Base-by-base conservation (phyloP, 2,797 vertebrate genomes). In the Sternotherus odoratus region DNA sequence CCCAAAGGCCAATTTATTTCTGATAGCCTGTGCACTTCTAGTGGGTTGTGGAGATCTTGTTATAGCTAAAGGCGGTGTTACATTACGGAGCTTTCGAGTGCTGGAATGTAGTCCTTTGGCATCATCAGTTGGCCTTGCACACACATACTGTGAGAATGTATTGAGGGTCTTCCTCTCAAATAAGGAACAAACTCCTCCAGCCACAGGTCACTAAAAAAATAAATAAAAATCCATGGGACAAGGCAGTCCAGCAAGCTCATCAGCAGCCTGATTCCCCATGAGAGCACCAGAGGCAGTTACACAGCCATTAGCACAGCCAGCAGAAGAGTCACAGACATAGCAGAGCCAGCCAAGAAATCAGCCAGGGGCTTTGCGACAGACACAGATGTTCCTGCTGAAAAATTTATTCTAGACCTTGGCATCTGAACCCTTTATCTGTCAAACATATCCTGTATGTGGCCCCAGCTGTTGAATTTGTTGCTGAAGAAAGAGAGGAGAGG, bases 331-430 rank as follows among this genome's bases (percentile, higher is more conserved):
- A 88, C 63, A 97, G 86, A 69, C 57, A 89, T 16, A 95, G 49
- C 26, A 91, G 88, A 79, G 21, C 54, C 90, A 93, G 90, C 54
- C 79, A 96, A 96, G 95, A 96, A 97, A 94, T 94, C 85, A 96
- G 93, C 95, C 94, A 97, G 97, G 86, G 96, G 85, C 87, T 97
- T 97, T 97, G 89, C 23, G 21, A 95, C 82, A 96, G 95, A 97
- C 96, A 97, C 97, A 98, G 97, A 98, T 98, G 97, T 97, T 97
- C 92, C 96, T 95, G 95, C 86, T 98, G 96, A 97, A 98, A 97
- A 94, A 96, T 97, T 97, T 95, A 97, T 98, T 94, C 87, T 87
- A 93, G 86, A 93, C 83, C 66, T 96, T 97, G 97, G 94, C 92
- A 95, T 95, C 85, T 83, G 80, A 93, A 84, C 91, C 85, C 82